These are phyloP conservation scores for Dendroctonus valens DNA, from an alignment of 1,140 invertebrate species.

Conservation along the genomic window DNA sequence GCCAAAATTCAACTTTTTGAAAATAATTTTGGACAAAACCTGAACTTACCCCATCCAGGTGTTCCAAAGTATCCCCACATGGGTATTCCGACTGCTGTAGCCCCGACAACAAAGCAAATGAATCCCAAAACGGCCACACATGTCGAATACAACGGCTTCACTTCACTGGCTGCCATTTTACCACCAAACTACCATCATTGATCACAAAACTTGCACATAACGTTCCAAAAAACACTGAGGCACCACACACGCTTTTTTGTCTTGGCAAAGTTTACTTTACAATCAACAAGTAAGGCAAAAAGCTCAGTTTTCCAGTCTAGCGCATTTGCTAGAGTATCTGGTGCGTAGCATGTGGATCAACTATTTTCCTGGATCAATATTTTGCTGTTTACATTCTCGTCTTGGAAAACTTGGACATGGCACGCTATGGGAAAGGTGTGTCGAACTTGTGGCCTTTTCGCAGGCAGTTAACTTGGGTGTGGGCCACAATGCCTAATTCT, in stretches of 20 bases:
- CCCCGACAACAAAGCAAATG: constrained; percentile 72
- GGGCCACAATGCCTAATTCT: background rate
- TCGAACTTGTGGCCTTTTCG: background rate
- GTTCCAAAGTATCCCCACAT: constrained; percentile 79
- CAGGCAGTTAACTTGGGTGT: constrained; percentile 2
- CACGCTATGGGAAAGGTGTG: constrained; percentile 24
- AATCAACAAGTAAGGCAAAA: no score
- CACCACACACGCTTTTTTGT: background rate
- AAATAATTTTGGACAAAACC: no score
- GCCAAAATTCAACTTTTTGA: no score
- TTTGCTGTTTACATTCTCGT: constrained; percentile 13
- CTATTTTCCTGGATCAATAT: constrained; percentile 15
- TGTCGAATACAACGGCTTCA: constrained; percentile 65
- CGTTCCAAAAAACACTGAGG: background rate
- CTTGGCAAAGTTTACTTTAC: no score
- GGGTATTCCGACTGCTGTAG: constrained; percentile 71
- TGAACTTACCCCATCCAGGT: constrained; percentile 52
- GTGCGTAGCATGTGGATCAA: constrained; percentile 1
- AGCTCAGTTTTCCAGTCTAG: background rate
- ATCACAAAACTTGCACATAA: background rate
- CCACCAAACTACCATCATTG: constrained; percentile 22
- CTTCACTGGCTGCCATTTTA: constrained; percentile 47
- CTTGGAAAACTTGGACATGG: background rate
- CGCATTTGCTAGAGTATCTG: background rate
- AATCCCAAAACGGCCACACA: constrained; percentile 73